Evolutionary conservation across 2,113 vertebrate species (phyloP).

Genomic region (Tichodroma muraria): DNA sequence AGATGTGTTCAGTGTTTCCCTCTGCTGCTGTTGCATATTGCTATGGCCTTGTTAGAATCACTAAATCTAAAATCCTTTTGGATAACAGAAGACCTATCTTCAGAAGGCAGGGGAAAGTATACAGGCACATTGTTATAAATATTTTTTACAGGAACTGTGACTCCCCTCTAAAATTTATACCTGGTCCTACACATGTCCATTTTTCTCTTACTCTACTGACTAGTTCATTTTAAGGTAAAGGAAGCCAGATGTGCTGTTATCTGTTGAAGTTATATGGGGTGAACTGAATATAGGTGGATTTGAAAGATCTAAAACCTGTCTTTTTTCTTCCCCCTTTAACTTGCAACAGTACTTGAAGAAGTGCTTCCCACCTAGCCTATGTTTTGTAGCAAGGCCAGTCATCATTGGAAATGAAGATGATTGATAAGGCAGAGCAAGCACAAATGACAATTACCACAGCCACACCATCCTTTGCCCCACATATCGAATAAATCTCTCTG

Average conservation of each 20-base stretch:
- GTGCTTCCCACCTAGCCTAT: not conserved
- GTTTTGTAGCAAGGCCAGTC: not conserved
- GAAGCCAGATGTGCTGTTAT: not conserved
- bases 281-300: not conserved
- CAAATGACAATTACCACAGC: fast-evolving
- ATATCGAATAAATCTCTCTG: not conserved
- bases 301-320: not conserved
- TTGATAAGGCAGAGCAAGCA: not conserved
- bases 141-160: not conserved
- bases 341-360: not conserved
- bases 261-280: not conserved
- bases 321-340: not conserved
- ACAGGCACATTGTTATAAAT: not conserved
- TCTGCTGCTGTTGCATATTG: not conserved
- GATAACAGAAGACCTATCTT: not conserved
- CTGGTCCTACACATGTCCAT: not conserved
- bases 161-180: not conserved
- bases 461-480: not conserved
- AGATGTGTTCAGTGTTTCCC: not conserved
- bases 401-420: not conserved
- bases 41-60: not conserved
- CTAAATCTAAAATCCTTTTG: not conserved
- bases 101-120: not conserved
- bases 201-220: not conserved
- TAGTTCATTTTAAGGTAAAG: not conserved